Percentiles rank a stretch among this genome's conserved stretches.
Evolutionary conservation across 2,797 vertebrate species (phyloP).

Genomic region (Neoniphon sammara): DNA sequence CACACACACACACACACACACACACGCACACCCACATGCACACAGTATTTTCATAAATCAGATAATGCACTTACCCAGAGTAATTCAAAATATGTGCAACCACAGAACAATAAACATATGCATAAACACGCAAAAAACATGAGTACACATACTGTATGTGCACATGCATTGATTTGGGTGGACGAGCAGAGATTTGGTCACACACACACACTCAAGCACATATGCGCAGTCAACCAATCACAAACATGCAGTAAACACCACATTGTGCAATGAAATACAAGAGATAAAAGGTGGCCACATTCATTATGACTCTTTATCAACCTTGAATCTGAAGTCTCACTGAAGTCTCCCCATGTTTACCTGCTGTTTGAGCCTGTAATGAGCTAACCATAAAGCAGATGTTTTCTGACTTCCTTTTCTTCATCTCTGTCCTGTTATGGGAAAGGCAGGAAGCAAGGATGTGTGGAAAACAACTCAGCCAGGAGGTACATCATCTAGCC

Average conservation of each 20-base stretch:
- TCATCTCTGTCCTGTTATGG: not conserved
- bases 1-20: too few relatives aligned
- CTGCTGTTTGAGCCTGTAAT: slow-evolving; percentile 25
- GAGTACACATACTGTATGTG: not conserved
- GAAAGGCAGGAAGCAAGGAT: slow-evolving; percentile 46
- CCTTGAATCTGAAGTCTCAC: slow-evolving; percentile 35
- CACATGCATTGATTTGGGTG: slow-evolving; percentile 1
- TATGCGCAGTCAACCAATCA: not conserved
- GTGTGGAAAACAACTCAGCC: not conserved
- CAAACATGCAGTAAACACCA: not conserved
- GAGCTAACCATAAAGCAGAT: slow-evolving; percentile 52
- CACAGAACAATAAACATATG: not conserved
- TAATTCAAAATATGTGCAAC: not conserved
- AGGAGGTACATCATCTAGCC: slow-evolving; percentile 22
- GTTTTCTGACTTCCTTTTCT: slow-evolving; percentile 50
- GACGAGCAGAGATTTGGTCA: slow-evolving; percentile 3
- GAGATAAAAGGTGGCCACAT: slow-evolving; percentile 43
- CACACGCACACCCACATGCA: too few relatives aligned
- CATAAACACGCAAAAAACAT: slow-evolving; percentile 7
- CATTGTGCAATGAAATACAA: slow-evolving; percentile 37
- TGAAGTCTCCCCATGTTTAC: slow-evolving; percentile 38
- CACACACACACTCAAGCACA: slow-evolving; percentile 13
- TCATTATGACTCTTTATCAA: slow-evolving; percentile 19
- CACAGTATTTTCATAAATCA: not conserved
- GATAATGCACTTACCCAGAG: not conserved